Percentiles rank a stretch among this genome's conserved stretches.
These are phyloP conservation scores for Indri indri DNA, from an alignment of 2,113 vertebrate species.

Conservation along the genomic window DNA sequence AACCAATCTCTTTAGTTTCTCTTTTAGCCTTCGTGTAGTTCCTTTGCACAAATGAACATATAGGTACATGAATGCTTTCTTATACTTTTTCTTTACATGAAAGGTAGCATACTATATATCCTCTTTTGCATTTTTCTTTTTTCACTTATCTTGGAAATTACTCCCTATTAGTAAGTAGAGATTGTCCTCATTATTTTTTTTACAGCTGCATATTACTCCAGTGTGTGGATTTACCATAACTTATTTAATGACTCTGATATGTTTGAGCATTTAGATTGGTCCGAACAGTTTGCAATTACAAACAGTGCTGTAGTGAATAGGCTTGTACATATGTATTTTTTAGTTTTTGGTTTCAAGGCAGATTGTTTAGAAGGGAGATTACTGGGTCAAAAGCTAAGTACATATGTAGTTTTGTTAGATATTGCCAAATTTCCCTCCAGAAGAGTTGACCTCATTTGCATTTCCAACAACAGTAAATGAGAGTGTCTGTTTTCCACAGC, in stretches of 20 bases:
- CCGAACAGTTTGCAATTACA: background rate
- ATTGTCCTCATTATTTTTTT: background rate
- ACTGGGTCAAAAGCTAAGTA: background rate
- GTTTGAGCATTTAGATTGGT: background rate
- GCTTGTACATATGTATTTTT: background rate
- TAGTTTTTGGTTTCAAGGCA: background rate
- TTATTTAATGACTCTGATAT: background rate
- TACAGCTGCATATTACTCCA: background rate
- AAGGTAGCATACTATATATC: background rate
- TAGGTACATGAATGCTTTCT: background rate
- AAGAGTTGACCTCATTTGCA: background rate
- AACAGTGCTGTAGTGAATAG: background rate
- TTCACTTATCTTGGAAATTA: background rate
- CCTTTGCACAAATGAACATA: background rate
- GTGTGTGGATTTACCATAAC: background rate
- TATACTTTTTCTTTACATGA: background rate
- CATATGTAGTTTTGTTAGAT: background rate
- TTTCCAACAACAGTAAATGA: background rate
- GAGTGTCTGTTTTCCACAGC: background rate
- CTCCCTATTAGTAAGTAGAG: background rate
- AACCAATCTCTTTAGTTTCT: background rate
- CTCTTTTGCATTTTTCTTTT: background rate
- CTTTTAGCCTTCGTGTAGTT: background rate
- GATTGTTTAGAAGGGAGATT: conserved; percentile 24
- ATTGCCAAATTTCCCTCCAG: background rate